phyloP scores from a whole-genome alignment of 2,797 vertebrate species.

The Epinephelus awoara region DNA sequence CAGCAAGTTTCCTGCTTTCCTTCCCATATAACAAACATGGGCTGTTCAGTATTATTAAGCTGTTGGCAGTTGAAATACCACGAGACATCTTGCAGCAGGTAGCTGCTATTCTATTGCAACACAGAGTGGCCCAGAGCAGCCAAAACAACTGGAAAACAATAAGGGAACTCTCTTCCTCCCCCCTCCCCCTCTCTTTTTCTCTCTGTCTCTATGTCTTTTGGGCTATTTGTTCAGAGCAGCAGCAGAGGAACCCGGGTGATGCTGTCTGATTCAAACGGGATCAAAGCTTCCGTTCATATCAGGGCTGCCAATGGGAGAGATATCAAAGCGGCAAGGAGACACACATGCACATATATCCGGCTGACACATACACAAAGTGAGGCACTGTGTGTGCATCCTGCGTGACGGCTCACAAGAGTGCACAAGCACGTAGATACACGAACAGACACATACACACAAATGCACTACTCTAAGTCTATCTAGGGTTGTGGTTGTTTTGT shows the following conservation, averaged over 20 bases:
- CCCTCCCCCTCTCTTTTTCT: background rate
- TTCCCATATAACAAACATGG: conserved; percentile 3
- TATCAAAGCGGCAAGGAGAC: conserved; percentile 60
- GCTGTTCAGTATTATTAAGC: conserved; percentile 16
- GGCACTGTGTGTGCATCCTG: conserved; percentile 17
- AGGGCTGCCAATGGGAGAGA: conserved; percentile 55
- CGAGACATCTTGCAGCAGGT: conserved; percentile 21
- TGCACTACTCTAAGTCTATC: background rate
- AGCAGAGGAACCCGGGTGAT: conserved; percentile 55
- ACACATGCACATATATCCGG: conserved; percentile 12
- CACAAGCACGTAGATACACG: background rate
- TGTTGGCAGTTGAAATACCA: conserved; percentile 19
- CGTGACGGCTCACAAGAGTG: conserved; percentile 2
- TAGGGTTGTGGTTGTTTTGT: background rate
- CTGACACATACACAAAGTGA: conserved; percentile 24
- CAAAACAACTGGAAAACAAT: conserved; percentile 35
- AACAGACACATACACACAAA: background rate
- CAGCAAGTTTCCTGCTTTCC: background rate
- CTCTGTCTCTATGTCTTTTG: conserved; percentile 37
- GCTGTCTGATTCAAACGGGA: conserved; percentile 66
- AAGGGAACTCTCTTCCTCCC: conserved; percentile 9
- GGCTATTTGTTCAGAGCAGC: conserved; percentile 68
- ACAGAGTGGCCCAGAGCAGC: conserved; percentile 22
- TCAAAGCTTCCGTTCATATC: conserved; percentile 69
- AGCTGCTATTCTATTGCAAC: conserved; percentile 24